Evolutionary conservation across 1,140 invertebrate species (phyloP), one percentile per base, ranked within the genome.

Genomic region (Charaxes varanes): DNA sequence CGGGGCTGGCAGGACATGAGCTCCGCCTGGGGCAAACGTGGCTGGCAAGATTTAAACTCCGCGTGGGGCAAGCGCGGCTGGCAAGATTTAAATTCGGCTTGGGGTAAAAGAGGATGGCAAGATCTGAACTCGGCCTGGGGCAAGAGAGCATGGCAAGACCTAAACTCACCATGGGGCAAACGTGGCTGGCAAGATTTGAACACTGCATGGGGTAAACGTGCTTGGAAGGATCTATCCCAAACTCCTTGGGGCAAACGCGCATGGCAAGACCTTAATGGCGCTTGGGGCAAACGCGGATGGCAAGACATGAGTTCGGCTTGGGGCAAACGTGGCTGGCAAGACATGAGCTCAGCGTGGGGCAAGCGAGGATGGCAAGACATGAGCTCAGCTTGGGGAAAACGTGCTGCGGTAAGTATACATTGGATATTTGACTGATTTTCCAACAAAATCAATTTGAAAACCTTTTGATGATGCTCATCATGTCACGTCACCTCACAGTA

Each of bases 11-110:
- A 66, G 14, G 66, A 70, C 40, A 50, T 70, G 54, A 67, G 50
- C 53, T 63, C 62, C 2, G 86, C 60, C 6, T 90, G 89, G 80
- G 88, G 86, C 35, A 90, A 90, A 51, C 77, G 89, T 2, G 86
- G 83, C 11, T 90, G 89, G 89, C 83, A 86, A 19, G 86, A 87
- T 37, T 60, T 90, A 10, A 86, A 87, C 47, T 85, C 86, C 1
- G 85, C 85, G 0, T 91, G 89, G 61, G 86, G 88, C 21, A 90
- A 90, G n/a, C n/a, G 89, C 2, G 86, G 83, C 11, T 90, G 89
- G 89, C 83, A 86, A 19, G 86, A 87, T 37, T 60, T 90, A 10
- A 86, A 87, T 46, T 85, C 86, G 1, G 85, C 85, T 0, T 91
- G 89, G 61, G 86, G 88, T 18, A 90, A 90, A 43, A 67, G 90